Conservation (phyloP, 2,113 vertebrate species). For the Ahaetulla prasina region DNA sequence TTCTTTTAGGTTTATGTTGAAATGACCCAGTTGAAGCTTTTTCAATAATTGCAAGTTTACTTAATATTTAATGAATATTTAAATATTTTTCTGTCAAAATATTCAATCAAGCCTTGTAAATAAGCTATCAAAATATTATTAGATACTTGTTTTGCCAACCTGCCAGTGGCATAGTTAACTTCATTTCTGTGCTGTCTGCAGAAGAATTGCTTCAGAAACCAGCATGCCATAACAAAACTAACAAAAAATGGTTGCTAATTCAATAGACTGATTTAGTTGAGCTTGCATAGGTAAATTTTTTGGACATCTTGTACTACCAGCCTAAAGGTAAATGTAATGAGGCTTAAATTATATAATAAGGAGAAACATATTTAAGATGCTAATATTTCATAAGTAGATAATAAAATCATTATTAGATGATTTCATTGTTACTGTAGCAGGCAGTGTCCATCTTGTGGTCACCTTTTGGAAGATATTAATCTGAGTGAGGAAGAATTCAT, state of each 20-base stretch:
- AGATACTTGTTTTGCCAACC: background rate
- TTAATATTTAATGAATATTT: background rate
- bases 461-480: constrained; percentile 80
- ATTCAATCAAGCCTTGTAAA: background rate
- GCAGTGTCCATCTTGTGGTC: constrained; percentile 76
- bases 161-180: background rate
- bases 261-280: background rate
- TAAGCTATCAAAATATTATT: background rate
- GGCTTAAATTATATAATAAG: rapidly evolving
- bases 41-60: background rate
- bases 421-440: constrained; percentile 70
- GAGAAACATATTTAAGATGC: background rate
- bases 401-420: background rate
- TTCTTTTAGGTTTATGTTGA: background rate
- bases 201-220: background rate
- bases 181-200: background rate
- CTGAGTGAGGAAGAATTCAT: constrained; percentile 82
- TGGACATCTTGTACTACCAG: background rate
- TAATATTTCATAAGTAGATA: constrained; percentile 6
- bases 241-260: background rate
- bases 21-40: background rate
- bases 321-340: background rate
- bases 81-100: background rate
- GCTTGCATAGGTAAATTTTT: background rate
- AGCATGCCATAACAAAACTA: background rate